Conservation (phyloP, 2,888 invertebrate genomes). For the Arge pagana region DNA sequence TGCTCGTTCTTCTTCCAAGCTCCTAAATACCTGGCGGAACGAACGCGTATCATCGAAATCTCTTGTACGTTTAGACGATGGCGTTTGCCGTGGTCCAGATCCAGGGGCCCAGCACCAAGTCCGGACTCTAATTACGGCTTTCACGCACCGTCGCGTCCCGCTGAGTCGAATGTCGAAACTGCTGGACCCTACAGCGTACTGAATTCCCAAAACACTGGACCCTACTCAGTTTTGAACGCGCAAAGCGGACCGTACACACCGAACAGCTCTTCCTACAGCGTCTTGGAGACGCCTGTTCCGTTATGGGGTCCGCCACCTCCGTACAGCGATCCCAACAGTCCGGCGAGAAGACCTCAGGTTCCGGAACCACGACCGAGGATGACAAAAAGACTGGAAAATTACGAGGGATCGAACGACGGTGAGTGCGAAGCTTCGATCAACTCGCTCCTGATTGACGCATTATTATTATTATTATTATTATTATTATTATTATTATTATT, state of each 20-base stretch:
- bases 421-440: background rate
- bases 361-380: slow-evolving; percentile 54
- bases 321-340: slow-evolving; percentile 80
- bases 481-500: slow-evolving; percentile 24
- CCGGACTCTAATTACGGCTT: slow-evolving; percentile 83
- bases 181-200: slow-evolving; percentile 66
- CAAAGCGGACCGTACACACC: slow-evolving; percentile 46
- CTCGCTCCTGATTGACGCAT: background rate
- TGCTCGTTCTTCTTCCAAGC: no score
- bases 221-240: slow-evolving; percentile 46
- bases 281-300: slow-evolving; percentile 50
- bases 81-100: slow-evolving; percentile 58
- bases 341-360: slow-evolving; percentile 61
- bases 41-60: background rate
- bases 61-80: slow-evolving; percentile 52
- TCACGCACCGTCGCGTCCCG: slow-evolving; percentile 48
- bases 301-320: slow-evolving; percentile 90
- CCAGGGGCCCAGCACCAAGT: slow-evolving; percentile 52
- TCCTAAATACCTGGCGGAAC: no score
- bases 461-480: slow-evolving; percentile 19
- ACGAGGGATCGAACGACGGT: slow-evolving; percentile 46
- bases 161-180: slow-evolving; percentile 44
- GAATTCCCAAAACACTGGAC: slow-evolving; percentile 47
- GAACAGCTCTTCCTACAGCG: slow-evolving; percentile 51
- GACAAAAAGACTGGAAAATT: slow-evolving; percentile 60